Percentiles rank a stretch among this genome's conserved stretches.
Conservation (phyloP, 2,888 invertebrate species). For the Quadroppia sp. region DNA sequence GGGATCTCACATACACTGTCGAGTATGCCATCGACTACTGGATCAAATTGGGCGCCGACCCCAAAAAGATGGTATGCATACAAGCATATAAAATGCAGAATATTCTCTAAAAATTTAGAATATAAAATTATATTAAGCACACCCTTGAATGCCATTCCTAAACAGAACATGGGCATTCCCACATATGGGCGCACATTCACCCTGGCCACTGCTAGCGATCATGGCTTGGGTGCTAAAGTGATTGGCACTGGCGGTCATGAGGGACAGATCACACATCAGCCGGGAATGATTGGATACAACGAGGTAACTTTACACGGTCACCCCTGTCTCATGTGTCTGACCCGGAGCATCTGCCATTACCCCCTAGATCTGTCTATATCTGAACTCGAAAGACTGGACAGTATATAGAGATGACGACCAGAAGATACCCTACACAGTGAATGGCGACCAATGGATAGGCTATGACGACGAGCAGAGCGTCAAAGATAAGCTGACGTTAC, state of each 20-base stretch:
- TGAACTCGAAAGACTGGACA: neutral
- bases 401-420: constrained; percentile 76
- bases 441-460: constrained; percentile 87
- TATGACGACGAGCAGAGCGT: constrained; percentile 82
- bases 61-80: constrained; percentile 61
- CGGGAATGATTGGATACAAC: constrained; percentile 68
- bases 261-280: constrained; percentile 63
- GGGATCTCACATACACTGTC: constrained; percentile 69
- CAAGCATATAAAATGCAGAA: neutral
- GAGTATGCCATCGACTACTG: constrained; percentile 79
- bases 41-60: constrained; percentile 66
- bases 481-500: constrained; percentile 80
- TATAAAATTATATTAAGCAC: neutral
- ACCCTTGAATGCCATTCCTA: too few relatives aligned
- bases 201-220: constrained; percentile 55
- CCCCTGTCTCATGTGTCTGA: too few relatives aligned
- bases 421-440: constrained; percentile 86
- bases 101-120: neutral
- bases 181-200: constrained; percentile 67
- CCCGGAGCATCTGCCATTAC: too few relatives aligned
- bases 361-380: too few relatives aligned
- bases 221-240: constrained; percentile 59
- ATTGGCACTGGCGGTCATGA: constrained; percentile 61
- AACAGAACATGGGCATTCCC: constrained; percentile 67
- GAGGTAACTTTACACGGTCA: too few relatives aligned